Conservation (phyloP, 2,113 vertebrate species). For the Crotalus helleri region DNA sequence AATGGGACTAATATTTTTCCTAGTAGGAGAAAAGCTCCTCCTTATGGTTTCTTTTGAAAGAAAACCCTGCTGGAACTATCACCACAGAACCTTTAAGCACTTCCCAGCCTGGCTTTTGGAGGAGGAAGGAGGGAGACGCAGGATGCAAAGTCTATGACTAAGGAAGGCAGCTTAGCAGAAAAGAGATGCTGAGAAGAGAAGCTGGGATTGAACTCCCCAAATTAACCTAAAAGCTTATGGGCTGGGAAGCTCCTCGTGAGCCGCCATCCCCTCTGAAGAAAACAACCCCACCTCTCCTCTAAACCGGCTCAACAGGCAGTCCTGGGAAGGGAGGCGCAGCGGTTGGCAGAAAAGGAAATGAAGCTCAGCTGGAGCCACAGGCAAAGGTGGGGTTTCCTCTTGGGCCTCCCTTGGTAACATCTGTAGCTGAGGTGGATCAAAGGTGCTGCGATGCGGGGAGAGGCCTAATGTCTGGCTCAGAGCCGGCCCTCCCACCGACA, state of each 20-base stretch:
- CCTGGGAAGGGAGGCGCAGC: neutral
- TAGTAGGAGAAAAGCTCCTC: neutral
- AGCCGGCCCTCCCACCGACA: no score
- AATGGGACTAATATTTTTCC: neutral
- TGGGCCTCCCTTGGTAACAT: neutral
- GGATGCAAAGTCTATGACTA: neutral
- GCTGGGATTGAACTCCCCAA: neutral
- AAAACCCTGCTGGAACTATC: neutral
- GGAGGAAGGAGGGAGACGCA: neutral
- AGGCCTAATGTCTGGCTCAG: neutral
- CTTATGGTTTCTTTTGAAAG: neutral
- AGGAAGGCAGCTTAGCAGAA: neutral
- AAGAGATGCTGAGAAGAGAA: neutral
- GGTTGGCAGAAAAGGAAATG: neutral
- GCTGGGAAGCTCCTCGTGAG: neutral
- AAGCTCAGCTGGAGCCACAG: neutral
- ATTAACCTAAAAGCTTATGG: neutral
- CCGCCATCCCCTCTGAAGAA: neutral
- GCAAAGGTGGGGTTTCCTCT: no score
- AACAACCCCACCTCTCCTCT: neutral
- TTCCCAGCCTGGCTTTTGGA: neutral
- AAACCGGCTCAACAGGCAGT: neutral
- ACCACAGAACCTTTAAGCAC: no score
- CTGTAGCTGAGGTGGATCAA: neutral
- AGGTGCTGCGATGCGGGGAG: neutral